These are phyloP conservation scores for Campylomormyrus numenius DNA, from an alignment of 2,113 vertebrate genomes.

Conservation along the genomic window DNA sequence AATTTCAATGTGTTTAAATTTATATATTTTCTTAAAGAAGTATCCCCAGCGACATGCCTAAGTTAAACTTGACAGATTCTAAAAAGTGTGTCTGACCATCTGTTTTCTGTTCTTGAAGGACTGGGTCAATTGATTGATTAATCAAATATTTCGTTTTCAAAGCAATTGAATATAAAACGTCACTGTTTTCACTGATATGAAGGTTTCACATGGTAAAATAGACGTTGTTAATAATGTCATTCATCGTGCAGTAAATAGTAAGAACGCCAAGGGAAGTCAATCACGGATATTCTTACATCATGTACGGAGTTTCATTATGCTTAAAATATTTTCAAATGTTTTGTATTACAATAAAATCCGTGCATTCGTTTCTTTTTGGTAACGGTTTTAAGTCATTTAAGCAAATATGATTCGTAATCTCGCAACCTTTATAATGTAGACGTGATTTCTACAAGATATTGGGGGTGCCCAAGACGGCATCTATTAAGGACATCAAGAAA, in stretches of 20 bases:
- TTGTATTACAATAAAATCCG: neutral
- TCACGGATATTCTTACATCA: neutral
- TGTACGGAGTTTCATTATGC: neutral
- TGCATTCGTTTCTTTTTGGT: neutral
- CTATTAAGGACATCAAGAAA: conserved; percentile 94
- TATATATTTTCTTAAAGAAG: neutral
- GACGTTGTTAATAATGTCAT: neutral
- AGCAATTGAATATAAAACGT: neutral
- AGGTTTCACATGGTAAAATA: neutral
- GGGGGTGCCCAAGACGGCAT: conserved; percentile 80
- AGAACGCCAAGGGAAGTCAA: neutral
- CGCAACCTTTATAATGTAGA: conserved; percentile 46
- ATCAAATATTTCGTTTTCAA: neutral
- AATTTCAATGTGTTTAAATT: neutral
- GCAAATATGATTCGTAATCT: neutral
- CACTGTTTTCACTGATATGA: neutral
- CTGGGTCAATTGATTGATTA: neutral
- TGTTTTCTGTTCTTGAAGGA: neutral
- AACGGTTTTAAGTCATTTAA: neutral
- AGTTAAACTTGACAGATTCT: neutral
- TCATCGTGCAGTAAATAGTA: neutral
- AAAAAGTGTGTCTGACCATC: neutral
- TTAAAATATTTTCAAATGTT: neutral
- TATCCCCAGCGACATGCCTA: neutral
- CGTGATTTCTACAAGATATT: conserved; percentile 94